phyloP scores from a whole-genome alignment of 2,797 vertebrate genomes.

The Okamejei kenojei region DNA sequence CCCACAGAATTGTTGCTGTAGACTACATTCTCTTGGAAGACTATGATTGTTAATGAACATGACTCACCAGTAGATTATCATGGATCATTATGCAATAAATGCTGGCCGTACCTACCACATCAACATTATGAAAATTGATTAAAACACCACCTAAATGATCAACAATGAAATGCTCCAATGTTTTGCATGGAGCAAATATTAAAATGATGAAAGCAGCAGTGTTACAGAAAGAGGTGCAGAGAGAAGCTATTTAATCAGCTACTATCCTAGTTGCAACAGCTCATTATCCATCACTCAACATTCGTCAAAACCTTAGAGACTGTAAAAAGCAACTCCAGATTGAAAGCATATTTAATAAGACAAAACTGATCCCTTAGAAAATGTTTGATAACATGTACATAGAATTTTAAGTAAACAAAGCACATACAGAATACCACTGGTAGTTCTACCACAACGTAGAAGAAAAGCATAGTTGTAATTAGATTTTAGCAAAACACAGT shows the following conservation, averaged over 20 bases:
- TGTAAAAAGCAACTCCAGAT: not conserved
- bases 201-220: no score
- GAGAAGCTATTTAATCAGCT: not conserved
- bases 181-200: no score
- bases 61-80: no score
- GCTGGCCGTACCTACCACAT: no score
- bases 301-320: not conserved
- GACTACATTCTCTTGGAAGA: no score
- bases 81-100: no score
- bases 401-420: constrained; percentile 5
- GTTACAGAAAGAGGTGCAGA: no score
- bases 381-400: constrained; percentile 4
- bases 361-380: constrained; percentile 25
- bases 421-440: constrained; percentile 16
- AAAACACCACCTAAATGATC: no score
- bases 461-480: constrained; percentile 17
- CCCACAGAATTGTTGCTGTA: no score
- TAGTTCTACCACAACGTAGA: constrained; percentile 28
- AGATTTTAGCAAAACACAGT: constrained; percentile 18
- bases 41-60: no score
- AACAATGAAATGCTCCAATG: no score
- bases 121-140: no score
- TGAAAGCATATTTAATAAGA: constrained; percentile 33
- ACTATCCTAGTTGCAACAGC: not conserved
- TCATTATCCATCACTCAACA: not conserved